Percentiles rank a stretch among this genome's conserved stretches.
Evolutionary conservation across 2,113 vertebrate species (phyloP).

Genomic region (Parotia lawesii): DNA sequence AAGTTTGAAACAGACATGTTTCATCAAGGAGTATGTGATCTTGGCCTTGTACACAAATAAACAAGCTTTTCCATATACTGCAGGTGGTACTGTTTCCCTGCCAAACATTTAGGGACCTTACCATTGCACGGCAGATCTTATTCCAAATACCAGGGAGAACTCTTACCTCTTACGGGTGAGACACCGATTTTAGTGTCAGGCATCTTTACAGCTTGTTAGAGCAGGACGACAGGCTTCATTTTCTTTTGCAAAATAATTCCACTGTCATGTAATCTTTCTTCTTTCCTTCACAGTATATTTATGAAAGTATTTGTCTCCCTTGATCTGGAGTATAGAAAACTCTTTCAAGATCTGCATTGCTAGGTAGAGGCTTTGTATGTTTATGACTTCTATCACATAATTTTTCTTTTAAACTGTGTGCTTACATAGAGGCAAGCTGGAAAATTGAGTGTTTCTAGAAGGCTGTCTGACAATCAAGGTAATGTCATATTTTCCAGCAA

Average conservation of each 20-base stretch:
- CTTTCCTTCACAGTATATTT: not conserved
- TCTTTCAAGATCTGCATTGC: constrained; percentile 4
- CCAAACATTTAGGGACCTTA: not conserved
- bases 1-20: not conserved
- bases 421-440: constrained; percentile 9
- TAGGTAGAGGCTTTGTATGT: constrained; percentile 11
- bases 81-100: not conserved
- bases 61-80: not conserved
- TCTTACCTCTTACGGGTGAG: not conserved
- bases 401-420: constrained; percentile 53
- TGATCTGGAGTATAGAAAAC: constrained; percentile 14
- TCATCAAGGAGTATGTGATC: not conserved
- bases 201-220: not conserved
- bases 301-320: constrained; percentile 21
- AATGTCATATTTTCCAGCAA: constrained; percentile 55
- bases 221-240: not conserved
- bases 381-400: constrained; percentile 48
- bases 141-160: not conserved
- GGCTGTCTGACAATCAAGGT: constrained; percentile 35
- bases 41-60: not conserved
- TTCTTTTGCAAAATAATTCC: constrained; percentile 3
- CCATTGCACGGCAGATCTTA: not conserved
- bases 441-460: constrained; percentile 47
- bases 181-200: rapidly evolving
- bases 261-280: constrained; percentile 2